Conservation (phyloP, 2,797 vertebrate species). For the Clamator glandarius region DNA sequence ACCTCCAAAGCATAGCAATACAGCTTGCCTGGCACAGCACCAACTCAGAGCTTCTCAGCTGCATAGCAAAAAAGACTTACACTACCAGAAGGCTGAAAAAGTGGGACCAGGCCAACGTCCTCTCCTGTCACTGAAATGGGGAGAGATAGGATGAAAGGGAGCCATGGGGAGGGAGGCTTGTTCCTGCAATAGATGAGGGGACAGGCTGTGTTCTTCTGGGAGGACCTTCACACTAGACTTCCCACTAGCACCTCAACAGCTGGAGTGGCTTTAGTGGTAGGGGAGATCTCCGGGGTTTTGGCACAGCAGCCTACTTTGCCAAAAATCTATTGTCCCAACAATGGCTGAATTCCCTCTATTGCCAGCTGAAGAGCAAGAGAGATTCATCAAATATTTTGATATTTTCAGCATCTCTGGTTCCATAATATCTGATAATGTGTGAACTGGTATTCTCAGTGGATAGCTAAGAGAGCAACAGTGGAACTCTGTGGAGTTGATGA, state of each 20-base stretch:
- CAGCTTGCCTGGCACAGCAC: background rate
- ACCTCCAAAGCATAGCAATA: constrained; percentile 60
- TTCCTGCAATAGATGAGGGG: background rate
- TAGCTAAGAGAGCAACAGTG: background rate
- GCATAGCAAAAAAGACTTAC: background rate
- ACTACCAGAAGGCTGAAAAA: background rate
- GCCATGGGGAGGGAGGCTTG: background rate
- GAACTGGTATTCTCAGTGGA: background rate
- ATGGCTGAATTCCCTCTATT: background rate
- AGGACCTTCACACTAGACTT: background rate
- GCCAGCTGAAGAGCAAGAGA: background rate
- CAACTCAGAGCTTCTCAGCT: constrained; percentile 46
- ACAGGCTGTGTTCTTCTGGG: background rate
- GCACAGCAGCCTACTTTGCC: background rate
- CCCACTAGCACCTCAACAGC: background rate
- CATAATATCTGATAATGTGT: background rate
- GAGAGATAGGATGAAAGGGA: background rate
- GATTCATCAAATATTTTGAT: background rate
- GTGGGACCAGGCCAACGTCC: background rate
- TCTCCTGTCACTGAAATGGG: background rate
- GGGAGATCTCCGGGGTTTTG: constrained; percentile 24
- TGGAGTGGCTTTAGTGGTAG: background rate
- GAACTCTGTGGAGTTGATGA: background rate
- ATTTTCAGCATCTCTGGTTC: constrained; percentile 4
- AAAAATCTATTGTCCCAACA: background rate